Evolutionary conservation across 2,888 invertebrate genomes (phyloP).

Genomic region (Drosophila testacea): DNA sequence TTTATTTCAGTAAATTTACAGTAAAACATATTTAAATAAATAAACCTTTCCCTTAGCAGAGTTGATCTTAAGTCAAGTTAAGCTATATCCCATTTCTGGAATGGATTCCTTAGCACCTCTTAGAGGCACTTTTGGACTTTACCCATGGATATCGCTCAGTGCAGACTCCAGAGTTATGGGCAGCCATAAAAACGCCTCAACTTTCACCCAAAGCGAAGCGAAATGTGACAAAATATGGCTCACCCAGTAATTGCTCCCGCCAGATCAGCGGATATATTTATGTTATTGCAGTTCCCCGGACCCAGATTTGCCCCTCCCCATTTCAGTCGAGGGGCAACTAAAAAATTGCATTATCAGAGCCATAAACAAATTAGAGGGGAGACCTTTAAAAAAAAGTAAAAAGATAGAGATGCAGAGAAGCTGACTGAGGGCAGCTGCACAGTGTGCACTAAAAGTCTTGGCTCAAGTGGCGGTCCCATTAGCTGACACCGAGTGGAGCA

Average conservation of each 20-base stretch:
- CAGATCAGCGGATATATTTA: constrained; percentile 77
- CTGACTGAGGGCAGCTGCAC: constrained; percentile 46
- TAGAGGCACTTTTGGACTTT: not conserved
- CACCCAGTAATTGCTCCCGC: constrained; percentile 77
- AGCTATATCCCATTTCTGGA: too few relatives aligned
- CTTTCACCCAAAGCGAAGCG: constrained; percentile 61
- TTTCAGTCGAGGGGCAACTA: constrained; percentile 36
- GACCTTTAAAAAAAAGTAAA: constrained; percentile 38
- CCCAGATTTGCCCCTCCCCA: constrained; percentile 8
- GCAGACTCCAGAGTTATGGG: constrained; percentile 46
- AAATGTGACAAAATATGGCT: constrained; percentile 82
- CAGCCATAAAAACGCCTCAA: constrained; percentile 71
- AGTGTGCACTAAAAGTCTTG: constrained; percentile 48
- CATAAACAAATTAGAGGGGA: constrained; percentile 77
- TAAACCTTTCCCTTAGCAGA: too few relatives aligned
- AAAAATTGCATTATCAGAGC: constrained; percentile 79
- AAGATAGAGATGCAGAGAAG: not conserved
- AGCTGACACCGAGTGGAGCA: constrained; percentile 72
- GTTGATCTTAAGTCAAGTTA: too few relatives aligned
- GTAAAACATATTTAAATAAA: too few relatives aligned
- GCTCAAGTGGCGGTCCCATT: constrained; percentile 78
- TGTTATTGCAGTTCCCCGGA: constrained; percentile 67
- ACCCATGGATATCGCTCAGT: not conserved
- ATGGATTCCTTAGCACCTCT: constrained; percentile 1
- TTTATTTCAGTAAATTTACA: too few relatives aligned